Base-by-base conservation (phyloP, 2,888 invertebrate genomes). In the Agrotis exclamationis region DNA sequence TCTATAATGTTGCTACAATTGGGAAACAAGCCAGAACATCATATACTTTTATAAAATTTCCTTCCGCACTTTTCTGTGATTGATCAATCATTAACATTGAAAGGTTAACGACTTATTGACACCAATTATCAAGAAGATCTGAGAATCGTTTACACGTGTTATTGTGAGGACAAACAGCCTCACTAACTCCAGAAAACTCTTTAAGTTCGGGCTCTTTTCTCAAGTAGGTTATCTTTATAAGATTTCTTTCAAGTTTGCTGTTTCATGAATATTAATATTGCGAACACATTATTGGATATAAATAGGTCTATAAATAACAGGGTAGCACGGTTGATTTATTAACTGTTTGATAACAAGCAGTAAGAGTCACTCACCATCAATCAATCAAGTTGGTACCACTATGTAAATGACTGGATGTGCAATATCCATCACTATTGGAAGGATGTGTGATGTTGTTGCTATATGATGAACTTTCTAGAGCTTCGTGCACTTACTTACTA, bases 281-380 rank as follows among this genome's bases (percentile, higher is more conserved):
- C 60, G 48, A 81, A 47, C 20, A 51, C 48, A 68, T 66, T 67
- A 74, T 74, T 53, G 69, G 62, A 44, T 66, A 70, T 84, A 80
- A 74, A 78, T 64, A 74, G 67, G 66, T 59, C 70, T 74, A 86
- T 78, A 77, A 79, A 83, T 83, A 85, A 76, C 73, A 77, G 28
- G 56, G 59, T 64, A 68, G 67, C 80, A 76, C 68, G 78, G 82
- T 80, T 89, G 86, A 89, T 90, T 89, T 89, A 90, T 89, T 86
- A 84, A 83, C 86, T 82, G 78, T 86, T 84, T 83, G 88, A 89
- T 89, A 89, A 87, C 86, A 86, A 80, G 82, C 86, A 83, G 84
- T 82, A 78, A 80, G 87, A 90, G 88, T 87, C 87, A 85, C 84
- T 88, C 83, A 70, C 85, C 83, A 89, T 90, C 86, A 85, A 90